Evolutionary conservation across 1,140 invertebrate genomes (phyloP), one percentile per base, ranked within the genome.

Genomic region (Arctopsyche grandis): DNA sequence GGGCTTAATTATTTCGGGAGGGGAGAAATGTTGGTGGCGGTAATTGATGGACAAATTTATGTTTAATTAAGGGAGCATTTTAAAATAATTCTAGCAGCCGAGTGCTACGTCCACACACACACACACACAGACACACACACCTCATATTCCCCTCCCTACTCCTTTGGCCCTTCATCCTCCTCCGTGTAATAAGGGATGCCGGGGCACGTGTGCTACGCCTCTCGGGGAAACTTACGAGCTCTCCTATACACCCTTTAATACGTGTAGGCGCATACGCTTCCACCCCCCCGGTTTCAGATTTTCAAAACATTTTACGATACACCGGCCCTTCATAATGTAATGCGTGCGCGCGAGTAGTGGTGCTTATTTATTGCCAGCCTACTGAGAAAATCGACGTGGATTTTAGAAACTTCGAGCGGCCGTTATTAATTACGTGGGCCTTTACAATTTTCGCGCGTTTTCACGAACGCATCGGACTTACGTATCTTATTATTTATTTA

Each of bases 41-140:
- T 74, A 74, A 74, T 74, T 74, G 71, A 74, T 74, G 71, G 71
- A 74, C 44, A 74, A 52, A 74, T 74, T 74, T 74, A 46, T 74
- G 46, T 74, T 74, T 74, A 74, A 74, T 74, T 74, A 74, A 74
- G 44, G 44, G 46, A 48, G 71, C 16, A 56, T 74, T 74, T 74
- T 66, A 66, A 66, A 66, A 66, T 66, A 66, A 66, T 66, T 66
- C 22, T 66, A 22, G 21, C 21, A 66, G 63, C 22, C 63, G 24
- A 24, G 63, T 21, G 48, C 12, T 52, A 16, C 10, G 12, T n/a
- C n/a, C n/a, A n/a, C n/a, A n/a, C n/a, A n/a, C n/a, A n/a, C n/a
- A n/a, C n/a, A n/a, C n/a, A n/a, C n/a, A n/a, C n/a, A n/a, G n/a
- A n/a, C n/a, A n/a, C 10, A 10, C 10, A 52, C 48, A 52, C 48